phyloP scores from a whole-genome alignment of 2,113 vertebrate genomes.

The Leptocoma aspasia region DNA sequence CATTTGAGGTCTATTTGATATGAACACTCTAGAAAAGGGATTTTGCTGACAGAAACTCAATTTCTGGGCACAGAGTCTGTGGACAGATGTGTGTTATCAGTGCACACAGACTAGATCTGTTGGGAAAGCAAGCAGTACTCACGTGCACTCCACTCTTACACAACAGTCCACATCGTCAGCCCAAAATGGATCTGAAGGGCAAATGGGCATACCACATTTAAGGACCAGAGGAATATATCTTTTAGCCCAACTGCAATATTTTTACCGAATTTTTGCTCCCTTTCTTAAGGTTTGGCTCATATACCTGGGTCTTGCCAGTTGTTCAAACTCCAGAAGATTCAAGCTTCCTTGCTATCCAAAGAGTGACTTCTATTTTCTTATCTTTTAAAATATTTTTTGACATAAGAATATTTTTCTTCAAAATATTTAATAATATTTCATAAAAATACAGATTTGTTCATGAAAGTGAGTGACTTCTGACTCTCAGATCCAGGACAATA shows the following conservation, averaged over 20 bases:
- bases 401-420: background rate
- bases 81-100: background rate
- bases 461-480: background rate
- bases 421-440: background rate
- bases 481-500: background rate
- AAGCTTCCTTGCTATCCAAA: background rate
- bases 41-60: background rate
- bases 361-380: background rate
- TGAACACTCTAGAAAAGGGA: background rate
- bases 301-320: background rate
- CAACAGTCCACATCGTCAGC: background rate
- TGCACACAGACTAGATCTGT: background rate
- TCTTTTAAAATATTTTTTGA: background rate
- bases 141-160: background rate
- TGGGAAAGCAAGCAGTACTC: background rate
- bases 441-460: background rate
- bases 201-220: background rate
- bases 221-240: background rate
- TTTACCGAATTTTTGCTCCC: background rate
- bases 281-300: background rate
- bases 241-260: background rate
- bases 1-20: background rate
- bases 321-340: background rate
- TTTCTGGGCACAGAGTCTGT: background rate
- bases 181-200: background rate